A percentile compares a stretch with the other conserved stretches of the same genome.
Evolutionary conservation across 1,140 invertebrate species (phyloP).

Genomic region (Venturia canescens): DNA sequence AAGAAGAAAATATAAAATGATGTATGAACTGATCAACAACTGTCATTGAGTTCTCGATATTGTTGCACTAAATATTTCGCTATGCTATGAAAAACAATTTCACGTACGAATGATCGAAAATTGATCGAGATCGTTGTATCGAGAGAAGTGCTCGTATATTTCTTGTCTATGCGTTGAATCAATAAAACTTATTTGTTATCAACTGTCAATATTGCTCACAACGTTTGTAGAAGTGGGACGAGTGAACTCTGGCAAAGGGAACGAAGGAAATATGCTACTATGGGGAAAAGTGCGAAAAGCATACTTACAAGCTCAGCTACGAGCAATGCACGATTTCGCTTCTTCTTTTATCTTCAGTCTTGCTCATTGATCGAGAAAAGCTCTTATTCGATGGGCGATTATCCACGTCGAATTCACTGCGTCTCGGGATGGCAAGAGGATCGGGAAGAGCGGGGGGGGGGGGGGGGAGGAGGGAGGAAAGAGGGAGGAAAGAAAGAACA

Average conservation of each 20-base stretch:
- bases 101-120: neutral
- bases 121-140: neutral
- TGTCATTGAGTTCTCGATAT: neutral
- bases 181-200: slow-evolving; percentile 20
- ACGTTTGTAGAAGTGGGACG: neutral
- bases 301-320: too few species aligned
- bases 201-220: neutral
- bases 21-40: neutral
- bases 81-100: slow-evolving; percentile 14
- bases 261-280: neutral
- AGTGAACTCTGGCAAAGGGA: neutral
- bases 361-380: neutral
- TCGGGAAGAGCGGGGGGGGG: neutral
- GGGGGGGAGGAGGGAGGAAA: neutral
- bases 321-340: neutral
- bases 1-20: too few species aligned
- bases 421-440: slow-evolving; percentile 8
- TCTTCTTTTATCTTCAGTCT: neutral
- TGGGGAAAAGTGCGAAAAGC: neutral
- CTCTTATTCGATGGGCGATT: slow-evolving; percentile 28
- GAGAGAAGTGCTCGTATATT: neutral
- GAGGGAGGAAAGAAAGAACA: neutral
- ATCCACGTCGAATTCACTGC: slow-evolving; percentile 44
- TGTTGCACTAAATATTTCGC: neutral
- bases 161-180: slow-evolving; percentile 15